A percentile compares a stretch with the other conserved stretches of the same genome.
These are phyloP conservation scores for Arbacia lixula DNA, from an alignment of 53 echinoderm and acorn worm species.

Conservation along the genomic window DNA sequence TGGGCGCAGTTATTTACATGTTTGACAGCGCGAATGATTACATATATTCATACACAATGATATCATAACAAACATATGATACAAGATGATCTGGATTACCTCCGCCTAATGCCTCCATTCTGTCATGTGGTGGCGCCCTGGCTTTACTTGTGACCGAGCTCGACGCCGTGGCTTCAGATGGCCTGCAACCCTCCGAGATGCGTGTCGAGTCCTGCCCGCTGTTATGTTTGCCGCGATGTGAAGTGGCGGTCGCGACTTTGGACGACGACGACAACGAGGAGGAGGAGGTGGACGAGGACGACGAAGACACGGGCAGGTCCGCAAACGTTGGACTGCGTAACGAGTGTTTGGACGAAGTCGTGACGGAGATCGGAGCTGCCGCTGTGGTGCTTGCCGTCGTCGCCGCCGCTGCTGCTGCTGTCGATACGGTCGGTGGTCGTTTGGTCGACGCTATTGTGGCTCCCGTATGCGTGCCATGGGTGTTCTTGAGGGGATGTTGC, in stretches of 20 bases:
- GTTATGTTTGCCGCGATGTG: background rate
- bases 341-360: slow-evolving; percentile 16
- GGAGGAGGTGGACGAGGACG: background rate
- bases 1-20: too few species aligned
- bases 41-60: too few species aligned
- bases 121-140: slow-evolving; percentile 14
- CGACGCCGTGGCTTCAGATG: background rate
- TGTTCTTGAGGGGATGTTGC: background rate
- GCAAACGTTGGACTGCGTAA: slow-evolving; percentile 38
- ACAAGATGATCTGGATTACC: too few species aligned
- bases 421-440: background rate
- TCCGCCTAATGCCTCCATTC: slow-evolving; percentile 50
- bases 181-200: background rate
- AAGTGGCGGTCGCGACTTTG: background rate
- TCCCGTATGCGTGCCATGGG: too few species aligned
- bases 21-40: too few species aligned
- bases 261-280: background rate
- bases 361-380: background rate
- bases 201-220: background rate
- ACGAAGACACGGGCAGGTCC: slow-evolving; percentile 22
- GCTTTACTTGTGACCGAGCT: slow-evolving; percentile 6
- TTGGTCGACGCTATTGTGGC: background rate
- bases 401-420: background rate
- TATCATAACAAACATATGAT: too few species aligned
- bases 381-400: background rate